These are phyloP conservation scores for Ageneiosus marmoratus DNA, from an alignment of 2,113 vertebrate species.

Conservation along the genomic window DNA sequence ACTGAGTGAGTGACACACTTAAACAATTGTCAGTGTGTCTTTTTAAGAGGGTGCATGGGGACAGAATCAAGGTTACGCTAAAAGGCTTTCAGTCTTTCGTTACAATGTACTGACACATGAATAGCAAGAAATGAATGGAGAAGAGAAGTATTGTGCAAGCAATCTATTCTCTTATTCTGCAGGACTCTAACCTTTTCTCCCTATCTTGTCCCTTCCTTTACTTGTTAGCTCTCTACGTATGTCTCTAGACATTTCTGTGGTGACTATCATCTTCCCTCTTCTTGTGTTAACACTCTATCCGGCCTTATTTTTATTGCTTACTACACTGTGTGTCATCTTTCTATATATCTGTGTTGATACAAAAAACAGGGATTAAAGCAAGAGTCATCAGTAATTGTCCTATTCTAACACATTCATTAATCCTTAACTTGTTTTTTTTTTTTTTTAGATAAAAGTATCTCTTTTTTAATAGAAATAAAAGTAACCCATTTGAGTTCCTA, in stretches of 20 bases:
- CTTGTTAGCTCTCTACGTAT: not conserved
- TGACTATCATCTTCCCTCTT: not conserved
- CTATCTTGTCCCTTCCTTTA: not conserved
- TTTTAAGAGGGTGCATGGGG: not conserved
- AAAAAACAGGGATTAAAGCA: not conserved
- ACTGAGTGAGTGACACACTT: conserved; percentile 45
- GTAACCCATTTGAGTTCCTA: not conserved
- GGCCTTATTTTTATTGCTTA: not conserved
- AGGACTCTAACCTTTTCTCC: not conserved
- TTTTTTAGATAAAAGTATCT: not conserved
- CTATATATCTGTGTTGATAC: not conserved
- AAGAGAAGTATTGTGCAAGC: conserved; percentile 13
- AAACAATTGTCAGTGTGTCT: conserved; percentile 30
- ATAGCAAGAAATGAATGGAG: conserved; percentile 26
- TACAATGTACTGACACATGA: conserved; percentile 35
- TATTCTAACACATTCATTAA: not conserved
- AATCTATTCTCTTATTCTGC: conserved; percentile 24
- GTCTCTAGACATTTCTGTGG: not conserved
- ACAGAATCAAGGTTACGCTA: conserved; percentile 18
- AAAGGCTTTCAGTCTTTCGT: conserved; percentile 20
- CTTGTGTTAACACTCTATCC: not conserved
- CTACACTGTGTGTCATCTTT: not conserved
- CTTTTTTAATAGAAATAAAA: not conserved
- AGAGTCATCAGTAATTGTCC: not conserved
- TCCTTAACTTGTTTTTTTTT: not conserved